Base-by-base conservation (phyloP, 64 coral and sea anemone species). In the Catalaphyllia jardinei region DNA sequence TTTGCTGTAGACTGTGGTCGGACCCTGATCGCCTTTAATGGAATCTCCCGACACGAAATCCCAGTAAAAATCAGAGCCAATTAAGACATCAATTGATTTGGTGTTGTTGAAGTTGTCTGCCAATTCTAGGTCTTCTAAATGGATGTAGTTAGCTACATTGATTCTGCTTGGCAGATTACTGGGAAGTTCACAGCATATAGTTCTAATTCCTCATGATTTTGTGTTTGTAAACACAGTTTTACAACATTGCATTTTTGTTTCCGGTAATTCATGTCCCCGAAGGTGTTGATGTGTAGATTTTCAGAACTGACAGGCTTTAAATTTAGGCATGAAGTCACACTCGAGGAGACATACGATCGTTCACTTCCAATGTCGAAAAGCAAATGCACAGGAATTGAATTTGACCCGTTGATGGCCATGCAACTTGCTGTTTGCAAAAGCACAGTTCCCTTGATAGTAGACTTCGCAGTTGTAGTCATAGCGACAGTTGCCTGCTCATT, bases 41-140 rank as follows among this genome's bases (percentile, higher is more conserved):
- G 71, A 77, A 30, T 91, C 77, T 24, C 86, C 91, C 1, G 67
- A 61, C 7, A 96, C 90, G 65, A 93, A 81, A 82, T 96, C 74
- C 94, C 90, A 93, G 67, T 96, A 93, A 38, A 87, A 39, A 80
- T 93, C 90, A 28, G 94, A 83, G n/a, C 94, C 94, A 22, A 92
- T 92, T 4, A 93, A 61, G 15, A 96, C 62, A 38, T 93, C 88
- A 71, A 93, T 81, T n/a, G 71, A 31, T 33, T 67, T 22, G 60
- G 35, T 82, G 31, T 82, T 59, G 65, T 78, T 35, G 25, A 87
- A 67, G 55, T 87, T 62, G 88, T 90, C 93, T 28, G 81, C 83
- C 24, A 90, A 76, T 42, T 94, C 67, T 28, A 89, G 30, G 50
- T 72, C 88, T 1, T 89, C 88, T n/a, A 83, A 78, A 69, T 77